phyloP scores from a whole-genome alignment of 2,888 invertebrate genomes.

The Phalera bucephala region DNA sequence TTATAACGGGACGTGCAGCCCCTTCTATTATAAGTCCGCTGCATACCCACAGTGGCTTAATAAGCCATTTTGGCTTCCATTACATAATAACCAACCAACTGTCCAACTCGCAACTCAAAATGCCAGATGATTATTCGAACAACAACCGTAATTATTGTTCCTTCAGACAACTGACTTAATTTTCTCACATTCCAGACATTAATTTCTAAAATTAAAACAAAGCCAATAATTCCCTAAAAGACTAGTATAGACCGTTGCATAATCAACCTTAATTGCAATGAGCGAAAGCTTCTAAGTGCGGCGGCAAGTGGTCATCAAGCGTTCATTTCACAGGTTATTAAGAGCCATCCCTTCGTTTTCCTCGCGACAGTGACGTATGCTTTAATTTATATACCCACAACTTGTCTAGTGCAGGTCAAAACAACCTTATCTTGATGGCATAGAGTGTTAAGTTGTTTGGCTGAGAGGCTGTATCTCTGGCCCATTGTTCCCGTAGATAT shows the following conservation, averaged over 20 bases:
- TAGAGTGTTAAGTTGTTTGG: slow-evolving; percentile 42
- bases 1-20: too few species aligned
- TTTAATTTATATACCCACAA: slow-evolving; percentile 66
- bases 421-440: slow-evolving; percentile 27
- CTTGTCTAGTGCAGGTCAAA: slow-evolving; percentile 29
- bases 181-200: not conserved
- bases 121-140: too few species aligned
- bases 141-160: too few species aligned
- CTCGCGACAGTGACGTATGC: slow-evolving; percentile 70
- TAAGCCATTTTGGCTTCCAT: too few species aligned
- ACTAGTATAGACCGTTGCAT: slow-evolving; percentile 5
- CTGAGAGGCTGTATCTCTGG: slow-evolving; percentile 31
- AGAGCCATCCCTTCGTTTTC: slow-evolving; percentile 55
- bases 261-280: slow-evolving; percentile 36
- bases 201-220: not conserved
- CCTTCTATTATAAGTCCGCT: too few species aligned
- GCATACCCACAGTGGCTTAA: too few species aligned
- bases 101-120: too few species aligned
- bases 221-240: not conserved
- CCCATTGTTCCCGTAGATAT: slow-evolving; percentile 67
- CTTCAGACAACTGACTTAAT: too few species aligned
- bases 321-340: slow-evolving; percentile 75
- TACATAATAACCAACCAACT: too few species aligned
- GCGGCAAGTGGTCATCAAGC: slow-evolving; percentile 60
- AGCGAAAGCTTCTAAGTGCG: slow-evolving; percentile 38